phyloP scores from a whole-genome alignment of 2,888 invertebrate genomes.

The Dione juno region DNA sequence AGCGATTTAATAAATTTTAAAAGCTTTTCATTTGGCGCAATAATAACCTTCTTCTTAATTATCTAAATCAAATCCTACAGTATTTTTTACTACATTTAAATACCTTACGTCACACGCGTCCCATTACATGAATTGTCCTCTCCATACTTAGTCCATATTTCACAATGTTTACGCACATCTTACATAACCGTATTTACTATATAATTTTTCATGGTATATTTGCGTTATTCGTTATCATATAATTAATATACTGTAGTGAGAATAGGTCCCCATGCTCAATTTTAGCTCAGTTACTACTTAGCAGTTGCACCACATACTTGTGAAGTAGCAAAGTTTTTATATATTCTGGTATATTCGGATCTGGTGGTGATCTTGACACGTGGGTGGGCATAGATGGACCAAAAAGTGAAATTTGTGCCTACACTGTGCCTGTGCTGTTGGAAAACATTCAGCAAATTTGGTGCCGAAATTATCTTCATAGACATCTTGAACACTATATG shows the following conservation, averaged over 20 bases:
- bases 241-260: conserved; percentile 8
- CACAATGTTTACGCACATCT: not conserved
- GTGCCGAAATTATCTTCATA: no score
- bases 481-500: conserved; percentile 54
- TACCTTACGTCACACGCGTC: not conserved
- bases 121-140: not conserved
- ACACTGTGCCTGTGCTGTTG: no score
- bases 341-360: not conserved
- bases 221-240: conserved; percentile 5
- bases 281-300: conserved; percentile 10
- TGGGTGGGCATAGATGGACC: not conserved
- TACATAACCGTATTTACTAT: conserved; percentile 9
- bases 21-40: no score
- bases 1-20: no score
- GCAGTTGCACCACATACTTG: not conserved
- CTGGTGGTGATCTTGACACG: not conserved
- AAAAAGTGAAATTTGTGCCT: not conserved
- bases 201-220: conserved; percentile 26
- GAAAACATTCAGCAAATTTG: not conserved
- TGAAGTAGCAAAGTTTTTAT: not conserved
- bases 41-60: no score
- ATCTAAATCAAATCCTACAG: not conserved
- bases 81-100: not conserved
- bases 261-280: not conserved
- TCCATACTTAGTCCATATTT: not conserved